These are phyloP conservation scores for Lepidochrysops patricia DNA, from an alignment of 2,888 invertebrate species.

Conservation along the genomic window DNA sequence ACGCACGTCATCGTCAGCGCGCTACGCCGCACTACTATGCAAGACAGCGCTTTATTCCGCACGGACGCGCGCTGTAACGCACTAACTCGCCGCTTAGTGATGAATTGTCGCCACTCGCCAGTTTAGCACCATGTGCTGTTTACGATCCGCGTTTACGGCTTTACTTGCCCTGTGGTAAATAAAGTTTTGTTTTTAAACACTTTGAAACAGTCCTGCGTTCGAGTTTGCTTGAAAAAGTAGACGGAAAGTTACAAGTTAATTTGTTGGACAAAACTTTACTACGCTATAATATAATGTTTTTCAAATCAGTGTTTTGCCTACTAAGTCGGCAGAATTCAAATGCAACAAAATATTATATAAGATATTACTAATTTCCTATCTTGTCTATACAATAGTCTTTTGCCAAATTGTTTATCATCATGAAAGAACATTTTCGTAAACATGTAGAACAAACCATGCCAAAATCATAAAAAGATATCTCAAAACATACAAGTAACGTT, in stretches of 20 bases:
- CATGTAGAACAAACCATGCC: background rate
- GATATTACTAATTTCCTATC: too few species aligned
- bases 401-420: background rate
- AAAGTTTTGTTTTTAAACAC: background rate
- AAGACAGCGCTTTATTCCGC: too few species aligned
- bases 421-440: background rate
- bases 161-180: background rate
- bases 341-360: too few species aligned
- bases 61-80: background rate
- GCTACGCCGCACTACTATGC: too few species aligned
- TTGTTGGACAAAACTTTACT: too few species aligned
- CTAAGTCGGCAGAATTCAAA: too few species aligned
- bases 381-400: background rate
- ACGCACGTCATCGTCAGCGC: background rate
- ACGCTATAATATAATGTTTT: too few species aligned
- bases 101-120: background rate
- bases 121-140: constrained; percentile 5
- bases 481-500: background rate
- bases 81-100: too few species aligned
- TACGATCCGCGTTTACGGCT: background rate
- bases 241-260: too few species aligned
- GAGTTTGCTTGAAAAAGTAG: too few species aligned
- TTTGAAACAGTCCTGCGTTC: too few species aligned
- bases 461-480: background rate
- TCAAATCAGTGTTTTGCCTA: too few species aligned